Base-by-base conservation (phyloP, 1,140 invertebrate species). In the Drosophila pectinifera region DNA sequence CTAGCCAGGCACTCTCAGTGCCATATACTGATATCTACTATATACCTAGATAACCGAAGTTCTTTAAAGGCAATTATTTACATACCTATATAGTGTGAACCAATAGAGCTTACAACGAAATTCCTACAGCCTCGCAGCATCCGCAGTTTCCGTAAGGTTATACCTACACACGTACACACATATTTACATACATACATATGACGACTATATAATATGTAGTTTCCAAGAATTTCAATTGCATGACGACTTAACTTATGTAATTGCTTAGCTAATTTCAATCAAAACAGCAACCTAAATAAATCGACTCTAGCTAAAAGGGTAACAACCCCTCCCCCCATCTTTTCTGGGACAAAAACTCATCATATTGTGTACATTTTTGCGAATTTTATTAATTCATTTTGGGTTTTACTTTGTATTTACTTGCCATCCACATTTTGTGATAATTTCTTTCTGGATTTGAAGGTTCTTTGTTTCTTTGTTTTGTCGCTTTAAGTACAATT, bases 101-200 rank as follows among this genome's bases (percentile, higher is more conserved):
- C 45, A 83, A 70, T 88, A 88, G 83, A 88, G 83, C 83, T 88
- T 88, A 88, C 54, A 62, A 88, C 57, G 63, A 80, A 70, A 86
- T 86, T 86, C 83, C 83, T 86, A 88, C 56, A 72, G 74, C 70
- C 38, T 59, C 54, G 56, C 18, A 42, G 42, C 63, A 65, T 64
- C 34, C 46, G 34, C 57, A 62, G 24, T 65, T 63, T 24, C 61
- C 48, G 53, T 36, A n/a, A 20, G 42, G 61, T 28, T 10, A 65
- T 36, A 51, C 20, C 38, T 16, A 22, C 31, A 69, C 31, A 42
- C 28, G n/a, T n/a, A 28, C 42, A 63, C 43, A 45, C 7, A 55
- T 28, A 55, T 3, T 22, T 20, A 1, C n/a, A 55, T 10, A 20
- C 18, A 41, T 31, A 54, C 28, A 67, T 69, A 70, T 56, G 48